phyloP scores from a whole-genome alignment of 2,888 invertebrate genomes.

The Myathropa florea region DNA sequence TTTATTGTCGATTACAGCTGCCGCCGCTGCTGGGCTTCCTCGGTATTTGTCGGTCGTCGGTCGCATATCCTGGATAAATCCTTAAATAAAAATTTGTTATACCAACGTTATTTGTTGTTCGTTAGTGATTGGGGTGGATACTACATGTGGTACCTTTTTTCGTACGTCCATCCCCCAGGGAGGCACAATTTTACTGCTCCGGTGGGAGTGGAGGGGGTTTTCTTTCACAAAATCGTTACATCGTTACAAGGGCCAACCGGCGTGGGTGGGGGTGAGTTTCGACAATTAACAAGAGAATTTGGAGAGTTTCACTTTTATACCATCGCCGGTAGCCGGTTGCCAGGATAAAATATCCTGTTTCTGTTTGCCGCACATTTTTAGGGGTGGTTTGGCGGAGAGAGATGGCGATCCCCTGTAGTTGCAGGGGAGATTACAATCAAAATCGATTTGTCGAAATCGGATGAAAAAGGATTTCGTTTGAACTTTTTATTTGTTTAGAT shows the following conservation, averaged over 20 bases:
- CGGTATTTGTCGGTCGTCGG: neutral
- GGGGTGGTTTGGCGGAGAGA: neutral
- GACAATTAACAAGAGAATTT: slow-evolving; percentile 58
- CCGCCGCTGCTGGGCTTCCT: slow-evolving; percentile 12
- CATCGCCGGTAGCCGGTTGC: too few species aligned
- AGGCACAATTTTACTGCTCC: slow-evolving; percentile 40
- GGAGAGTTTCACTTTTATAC: slow-evolving; percentile 20
- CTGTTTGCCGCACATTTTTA: neutral
- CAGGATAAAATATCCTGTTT: slow-evolving; percentile 38
- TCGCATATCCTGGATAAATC: slow-evolving; percentile 30
- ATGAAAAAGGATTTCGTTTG: slow-evolving; percentile 58
- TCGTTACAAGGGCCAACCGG: neutral
- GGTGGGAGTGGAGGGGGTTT: slow-evolving; percentile 28
- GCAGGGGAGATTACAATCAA: slow-evolving; percentile 61
- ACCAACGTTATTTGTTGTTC: slow-evolving; percentile 46
- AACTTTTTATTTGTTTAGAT: slow-evolving; percentile 60
- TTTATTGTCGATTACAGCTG: slow-evolving; percentile 60
- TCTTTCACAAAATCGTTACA: neutral
- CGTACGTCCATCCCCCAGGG: slow-evolving; percentile 1
- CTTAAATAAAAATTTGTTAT: slow-evolving; percentile 51
- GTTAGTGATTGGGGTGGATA: slow-evolving; percentile 45
- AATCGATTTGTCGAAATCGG: slow-evolving; percentile 66
- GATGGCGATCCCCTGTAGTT: neutral
- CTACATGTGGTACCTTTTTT: neutral
- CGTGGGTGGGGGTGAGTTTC: slow-evolving; percentile 25